Conservation (phyloP, 2,113 vertebrate species). For the Bos javanicus region DNA sequence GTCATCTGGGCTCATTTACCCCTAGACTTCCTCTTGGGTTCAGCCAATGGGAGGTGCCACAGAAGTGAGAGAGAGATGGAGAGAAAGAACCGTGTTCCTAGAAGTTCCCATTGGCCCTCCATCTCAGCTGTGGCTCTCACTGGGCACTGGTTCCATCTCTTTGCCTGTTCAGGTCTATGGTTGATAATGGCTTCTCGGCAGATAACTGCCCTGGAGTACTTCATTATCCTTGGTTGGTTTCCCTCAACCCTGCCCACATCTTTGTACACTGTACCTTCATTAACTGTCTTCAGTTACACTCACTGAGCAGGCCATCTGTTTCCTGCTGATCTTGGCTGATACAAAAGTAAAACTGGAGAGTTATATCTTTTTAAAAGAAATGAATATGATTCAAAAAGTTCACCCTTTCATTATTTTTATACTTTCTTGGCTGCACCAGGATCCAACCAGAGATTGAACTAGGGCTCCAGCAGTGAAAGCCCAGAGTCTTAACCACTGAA, state of each 20-base stretch:
- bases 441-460: not conserved
- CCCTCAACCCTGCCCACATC: not conserved
- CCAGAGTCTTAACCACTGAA: not conserved
- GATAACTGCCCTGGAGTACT: not conserved
- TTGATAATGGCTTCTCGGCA: not conserved
- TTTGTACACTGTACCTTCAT: not conserved
- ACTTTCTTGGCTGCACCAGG: not conserved
- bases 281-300: not conserved
- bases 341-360: constrained; percentile 19
- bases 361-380: constrained; percentile 26
- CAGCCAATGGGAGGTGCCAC: not conserved
- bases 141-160: not conserved
- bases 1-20: not conserved
- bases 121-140: not conserved
- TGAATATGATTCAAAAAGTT: not conserved
- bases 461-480: not conserved
- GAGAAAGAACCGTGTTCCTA: not conserved
- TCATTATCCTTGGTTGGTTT: not conserved
- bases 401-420: not conserved
- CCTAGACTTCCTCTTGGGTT: not conserved
- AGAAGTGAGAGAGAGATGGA: not conserved
- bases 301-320: not conserved
- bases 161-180: not conserved
- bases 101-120: not conserved
- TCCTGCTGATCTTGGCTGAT: constrained; percentile 29